Percentiles rank a stretch among this genome's conserved stretches.
These are phyloP conservation scores for Neoascia interrupta DNA, from an alignment of 2,888 invertebrate genomes.

Conservation along the genomic window DNA sequence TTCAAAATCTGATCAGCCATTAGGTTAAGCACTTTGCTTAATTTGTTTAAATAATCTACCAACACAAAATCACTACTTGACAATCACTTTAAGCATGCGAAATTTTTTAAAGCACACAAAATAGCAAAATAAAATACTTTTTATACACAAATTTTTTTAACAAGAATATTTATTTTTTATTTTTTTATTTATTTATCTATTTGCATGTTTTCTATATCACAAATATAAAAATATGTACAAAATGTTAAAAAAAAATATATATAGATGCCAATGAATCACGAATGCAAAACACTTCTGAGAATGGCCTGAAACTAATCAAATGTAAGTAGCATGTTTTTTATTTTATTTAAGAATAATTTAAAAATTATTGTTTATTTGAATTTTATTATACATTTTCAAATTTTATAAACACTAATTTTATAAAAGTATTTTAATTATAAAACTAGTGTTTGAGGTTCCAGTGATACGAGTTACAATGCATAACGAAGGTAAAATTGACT, in stretches of 20 bases:
- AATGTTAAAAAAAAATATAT: slow-evolving; percentile 12
- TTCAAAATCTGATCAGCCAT: too few species aligned
- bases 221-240: slow-evolving; percentile 34
- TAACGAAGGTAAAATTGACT: slow-evolving; percentile 58
- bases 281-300: slow-evolving; percentile 71
- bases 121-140: neutral
- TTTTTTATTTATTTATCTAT: slow-evolving; percentile 44
- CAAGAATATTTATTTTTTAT: too few species aligned
- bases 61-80: too few species aligned
- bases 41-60: too few species aligned
- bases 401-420: too few species aligned
- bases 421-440: neutral
- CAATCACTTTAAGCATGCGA: slow-evolving; percentile 8
- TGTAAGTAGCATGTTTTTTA: slow-evolving; percentile 75
- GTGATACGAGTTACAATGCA: slow-evolving; percentile 37
- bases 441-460: slow-evolving; percentile 39
- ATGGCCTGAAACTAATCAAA: slow-evolving; percentile 75
- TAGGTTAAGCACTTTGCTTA: too few species aligned
- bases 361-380: too few species aligned
- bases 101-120: neutral
- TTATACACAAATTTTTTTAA: too few species aligned
- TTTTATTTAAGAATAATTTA: neutral
- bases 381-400: too few species aligned
- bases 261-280: slow-evolving; percentile 72
- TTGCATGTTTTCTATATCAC: slow-evolving; percentile 56